Conservation (phyloP, 2,888 invertebrate species). For the Drosophila mercatorum region DNA sequence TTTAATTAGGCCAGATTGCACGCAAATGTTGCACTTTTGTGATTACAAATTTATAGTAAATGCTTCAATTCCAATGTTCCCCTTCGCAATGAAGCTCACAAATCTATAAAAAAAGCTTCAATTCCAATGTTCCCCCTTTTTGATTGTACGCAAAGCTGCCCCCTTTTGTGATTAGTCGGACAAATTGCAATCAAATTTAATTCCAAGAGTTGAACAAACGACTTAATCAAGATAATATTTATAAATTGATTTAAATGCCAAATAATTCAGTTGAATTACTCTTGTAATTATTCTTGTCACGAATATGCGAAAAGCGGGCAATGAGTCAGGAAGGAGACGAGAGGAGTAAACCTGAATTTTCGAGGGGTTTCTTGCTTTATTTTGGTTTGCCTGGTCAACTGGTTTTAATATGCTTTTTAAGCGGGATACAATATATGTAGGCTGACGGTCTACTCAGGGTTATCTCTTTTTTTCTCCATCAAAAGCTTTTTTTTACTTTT, state of each 20-base stretch:
- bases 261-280: neutral
- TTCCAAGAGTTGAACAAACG: constrained; percentile 3
- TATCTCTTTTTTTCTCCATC: neutral
- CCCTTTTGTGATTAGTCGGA: neutral
- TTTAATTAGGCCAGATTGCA: neutral
- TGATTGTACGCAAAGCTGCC: neutral
- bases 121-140: neutral
- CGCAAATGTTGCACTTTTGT: neutral
- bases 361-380: neutral
- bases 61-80: neutral
- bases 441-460: neutral
- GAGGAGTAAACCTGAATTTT: neutral
- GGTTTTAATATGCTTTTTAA: too few species aligned
- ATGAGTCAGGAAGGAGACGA: neutral
- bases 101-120: neutral
- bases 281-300: neutral
- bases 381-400: neutral
- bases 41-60: neutral
- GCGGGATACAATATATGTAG: too few species aligned
- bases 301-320: neutral
- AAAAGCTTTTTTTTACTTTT: neutral
- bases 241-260: neutral
- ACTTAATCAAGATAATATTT: neutral
- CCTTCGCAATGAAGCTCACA: too few species aligned
- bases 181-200: neutral